Evolutionary conservation across 2,113 vertebrate genomes (phyloP).

Genomic region (Apteryx mantelli): DNA sequence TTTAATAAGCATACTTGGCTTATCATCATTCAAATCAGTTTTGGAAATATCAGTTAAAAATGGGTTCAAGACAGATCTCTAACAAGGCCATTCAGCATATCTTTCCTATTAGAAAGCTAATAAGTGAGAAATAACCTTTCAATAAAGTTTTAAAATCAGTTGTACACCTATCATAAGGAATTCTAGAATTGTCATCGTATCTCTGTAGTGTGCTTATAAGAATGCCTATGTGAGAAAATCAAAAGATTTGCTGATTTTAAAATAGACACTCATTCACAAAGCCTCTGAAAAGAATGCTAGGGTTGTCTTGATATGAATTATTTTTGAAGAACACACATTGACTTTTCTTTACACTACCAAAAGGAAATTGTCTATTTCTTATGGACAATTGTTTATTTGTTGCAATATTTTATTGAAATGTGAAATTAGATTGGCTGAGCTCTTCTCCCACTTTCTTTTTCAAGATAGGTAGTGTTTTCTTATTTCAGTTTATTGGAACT

Average conservation of each 20-base stretch:
- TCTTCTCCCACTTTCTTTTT: neutral
- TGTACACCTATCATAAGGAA: neutral
- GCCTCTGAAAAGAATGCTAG: neutral
- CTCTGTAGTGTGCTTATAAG: neutral
- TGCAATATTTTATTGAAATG: neutral
- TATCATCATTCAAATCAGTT: neutral
- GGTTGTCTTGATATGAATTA: neutral
- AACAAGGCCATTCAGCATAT: neutral
- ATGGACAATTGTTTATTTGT: accelerated
- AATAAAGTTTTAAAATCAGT: neutral
- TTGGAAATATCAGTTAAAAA: neutral
- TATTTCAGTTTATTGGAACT: neutral
- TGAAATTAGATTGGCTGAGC: neutral
- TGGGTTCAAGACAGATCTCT: neutral
- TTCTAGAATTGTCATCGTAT: neutral
- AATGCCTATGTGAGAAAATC: neutral
- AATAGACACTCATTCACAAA: neutral
- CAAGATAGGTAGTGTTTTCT: neutral
- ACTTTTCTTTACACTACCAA: neutral
- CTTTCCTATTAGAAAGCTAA: neutral
- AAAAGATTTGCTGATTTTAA: neutral
- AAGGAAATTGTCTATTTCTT: neutral
- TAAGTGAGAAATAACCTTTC: neutral
- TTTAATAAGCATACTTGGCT: neutral
- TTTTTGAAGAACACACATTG: neutral